Base-by-base conservation (phyloP, 2,797 vertebrate species). In the Sitta carolinensis region DNA sequence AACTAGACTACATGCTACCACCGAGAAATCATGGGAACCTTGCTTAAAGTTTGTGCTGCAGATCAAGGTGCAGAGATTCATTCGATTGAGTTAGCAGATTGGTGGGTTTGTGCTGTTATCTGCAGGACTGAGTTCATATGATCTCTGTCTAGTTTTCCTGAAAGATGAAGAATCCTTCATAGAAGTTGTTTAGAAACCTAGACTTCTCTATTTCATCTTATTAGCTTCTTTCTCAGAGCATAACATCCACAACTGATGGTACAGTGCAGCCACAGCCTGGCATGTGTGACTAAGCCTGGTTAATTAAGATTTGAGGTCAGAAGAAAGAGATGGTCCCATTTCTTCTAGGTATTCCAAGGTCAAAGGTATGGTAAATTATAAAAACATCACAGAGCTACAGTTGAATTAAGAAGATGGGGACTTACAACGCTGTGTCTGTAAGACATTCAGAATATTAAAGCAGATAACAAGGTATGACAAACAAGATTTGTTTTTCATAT, bases 401-500 rank as follows among this genome's bases (percentile, higher is more conserved):
- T 2, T 69, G 50, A 80, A 32, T 87, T 81, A 81, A 64, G 76
- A 93, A 81, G 54, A 67, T 55, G 72, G 80, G 45, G 45, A 50
- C 36, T 40, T 63, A 4, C 0, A 84, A 55, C 5, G 1, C 29
- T 42, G 40, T 73, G 22, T 88, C 69, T 10, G 2, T 87, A 83
- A 90, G 87, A n/a, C 64, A 38, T 57, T 74, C 32, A 34, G 72
- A 92, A 68, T 80, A 77, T 81, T 88, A 70, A 91, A 85, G 83
- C 36, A 66, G 81, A 19, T 68, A 81, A 48, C 52, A 89, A 84
- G n/a, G 26, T 68, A 64, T 57, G 22, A 22, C 67, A 81, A 84
- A 51, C 15, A 51, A 50, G 68, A 85, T 87, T 79, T 78, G 51
- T 30, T 94, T 91, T 84, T 47, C 30, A 1, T 73, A 34, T 63